Base-by-base conservation (phyloP, 2,888 invertebrate species). In the Melieria picta region DNA sequence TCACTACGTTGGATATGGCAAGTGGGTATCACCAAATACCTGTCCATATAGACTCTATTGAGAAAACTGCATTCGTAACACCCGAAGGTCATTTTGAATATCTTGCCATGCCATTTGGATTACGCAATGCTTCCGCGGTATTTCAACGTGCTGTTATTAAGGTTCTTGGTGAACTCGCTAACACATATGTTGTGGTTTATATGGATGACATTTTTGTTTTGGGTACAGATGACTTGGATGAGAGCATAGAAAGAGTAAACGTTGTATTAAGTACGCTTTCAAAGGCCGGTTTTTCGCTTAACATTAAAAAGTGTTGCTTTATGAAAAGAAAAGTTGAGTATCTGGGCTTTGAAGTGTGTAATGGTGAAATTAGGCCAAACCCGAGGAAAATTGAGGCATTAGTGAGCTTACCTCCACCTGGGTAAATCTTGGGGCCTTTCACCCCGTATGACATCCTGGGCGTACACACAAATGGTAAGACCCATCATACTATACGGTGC, bases 191-290 rank as follows among this genome's bases (percentile, higher is more conserved):
- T 11, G 13, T 70, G 48, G 72, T 73, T 43, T 74, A 76, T 68
- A 70, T 76, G 65, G 76, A 74, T 67, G 74, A 72, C 48, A 71
- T 76, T 6, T 42, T 72, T 55, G 62, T 75, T 64, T 62, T 72
- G 10, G 67, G 69, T 55, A 64, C 9, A 16, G 69, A 63, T 45
- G 58, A 67, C 4, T 5, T 58, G 30, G 71, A 72, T 9, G 71
- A 74, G 56, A 68, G 71, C 16, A 62, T 72, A 9, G 66, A 69
- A 16, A 73, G 73, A 56, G 52, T 74, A n/a, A n/a, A 42, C 11
- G 58, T 48, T 30, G 72, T 74, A 16, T 45, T 74, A 45, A 56
- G 65, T 55, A 65, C 61, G 5, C 68, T 76, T 47, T 67, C 62
- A 11, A 62, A 71, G 30, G 63, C 64, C 5, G 75, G 72, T 72